Evolutionary conservation across 30 jellyfish, hydroid and myxozoan genomes (phyloP).

Genomic region (Aurelia coerulea): DNA sequence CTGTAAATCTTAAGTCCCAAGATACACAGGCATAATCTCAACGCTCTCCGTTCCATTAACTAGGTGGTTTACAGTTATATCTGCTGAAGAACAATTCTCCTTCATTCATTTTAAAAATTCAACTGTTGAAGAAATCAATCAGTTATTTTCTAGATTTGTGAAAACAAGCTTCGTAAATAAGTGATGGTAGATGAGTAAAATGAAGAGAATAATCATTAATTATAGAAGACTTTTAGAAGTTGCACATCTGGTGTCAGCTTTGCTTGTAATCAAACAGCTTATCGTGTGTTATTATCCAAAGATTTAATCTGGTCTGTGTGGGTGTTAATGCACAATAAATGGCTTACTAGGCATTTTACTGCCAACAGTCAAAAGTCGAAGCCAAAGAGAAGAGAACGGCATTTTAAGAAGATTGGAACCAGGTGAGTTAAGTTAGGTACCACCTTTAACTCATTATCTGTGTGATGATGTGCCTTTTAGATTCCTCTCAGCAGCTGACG

Average conservation of each 20-base stretch:
- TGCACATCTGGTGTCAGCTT: conserved; percentile 78
- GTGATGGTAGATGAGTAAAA: conserved; percentile 30
- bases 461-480: too few species aligned
- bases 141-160: conserved; percentile 13
- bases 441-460: too few species aligned
- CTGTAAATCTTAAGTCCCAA: too few species aligned
- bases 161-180: not conserved
- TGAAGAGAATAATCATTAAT: conserved; percentile 35
- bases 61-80: not conserved
- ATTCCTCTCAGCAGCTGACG: too few species aligned
- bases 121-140: conserved; percentile 13
- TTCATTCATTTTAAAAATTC: not conserved
- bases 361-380: conserved; percentile 8
- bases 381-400: not conserved
- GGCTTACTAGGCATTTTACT: conserved; percentile 23
- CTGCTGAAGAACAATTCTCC: not conserved
- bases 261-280: conserved; percentile 33
- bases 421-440: not conserved
- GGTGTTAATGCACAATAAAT: conserved; percentile 48
- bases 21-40: too few species aligned
- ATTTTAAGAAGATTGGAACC: not conserved
- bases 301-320: conserved; percentile 64
- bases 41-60: not conserved
- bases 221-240: conserved; percentile 30
- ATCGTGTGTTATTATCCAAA: conserved; percentile 21